Percentiles rank a stretch among this genome's conserved stretches.
phyloP scores from a whole-genome alignment of 92 coral and sea anemone species.

The Scolanthus callimorphus region DNA sequence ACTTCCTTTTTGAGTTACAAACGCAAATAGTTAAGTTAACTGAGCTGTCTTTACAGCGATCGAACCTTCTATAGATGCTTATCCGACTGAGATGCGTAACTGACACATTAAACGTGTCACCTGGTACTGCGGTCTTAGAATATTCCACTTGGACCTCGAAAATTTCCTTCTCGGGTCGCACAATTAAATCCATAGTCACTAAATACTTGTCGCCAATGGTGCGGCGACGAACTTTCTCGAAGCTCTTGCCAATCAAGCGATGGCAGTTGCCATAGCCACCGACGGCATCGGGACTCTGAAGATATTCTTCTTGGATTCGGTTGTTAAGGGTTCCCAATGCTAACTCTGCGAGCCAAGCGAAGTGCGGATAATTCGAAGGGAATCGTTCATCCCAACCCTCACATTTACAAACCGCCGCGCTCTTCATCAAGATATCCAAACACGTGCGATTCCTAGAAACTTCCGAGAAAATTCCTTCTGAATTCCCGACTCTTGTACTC shows the following conservation, averaged over 20 bases:
- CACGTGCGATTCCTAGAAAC: constrained; percentile 82
- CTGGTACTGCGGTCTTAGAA: constrained; percentile 9
- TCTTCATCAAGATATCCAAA: constrained; percentile 53
- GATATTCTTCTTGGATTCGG: constrained; percentile 66
- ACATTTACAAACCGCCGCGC: constrained; percentile 87
- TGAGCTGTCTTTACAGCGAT: constrained; percentile 62
- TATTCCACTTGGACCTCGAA: constrained; percentile 80
- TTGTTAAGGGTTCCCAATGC: constrained; percentile 87
- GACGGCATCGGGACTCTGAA: constrained; percentile 19
- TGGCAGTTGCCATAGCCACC: constrained; percentile 88
- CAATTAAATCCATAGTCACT: constrained; percentile 82
- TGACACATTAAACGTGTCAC: constrained; percentile 1
- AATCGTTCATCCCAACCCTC: constrained; percentile 77
- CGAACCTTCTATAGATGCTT: constrained; percentile 83
- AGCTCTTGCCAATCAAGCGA: constrained; percentile 53
- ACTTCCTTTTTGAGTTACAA: constrained; percentile 53
- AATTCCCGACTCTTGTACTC: neutral
- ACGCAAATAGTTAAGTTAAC: constrained; percentile 74
- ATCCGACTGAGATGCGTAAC: constrained; percentile 58
- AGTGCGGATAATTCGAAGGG: constrained; percentile 55
- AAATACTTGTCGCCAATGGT: constrained; percentile 25
- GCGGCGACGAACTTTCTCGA: constrained; percentile 85
- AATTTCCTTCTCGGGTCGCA: constrained; percentile 69
- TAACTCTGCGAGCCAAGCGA: constrained; percentile 87
- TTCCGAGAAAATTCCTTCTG: constrained; percentile 59